Conservation (phyloP, 2,888 invertebrate genomes). For the Amphimallon solstitiale region DNA sequence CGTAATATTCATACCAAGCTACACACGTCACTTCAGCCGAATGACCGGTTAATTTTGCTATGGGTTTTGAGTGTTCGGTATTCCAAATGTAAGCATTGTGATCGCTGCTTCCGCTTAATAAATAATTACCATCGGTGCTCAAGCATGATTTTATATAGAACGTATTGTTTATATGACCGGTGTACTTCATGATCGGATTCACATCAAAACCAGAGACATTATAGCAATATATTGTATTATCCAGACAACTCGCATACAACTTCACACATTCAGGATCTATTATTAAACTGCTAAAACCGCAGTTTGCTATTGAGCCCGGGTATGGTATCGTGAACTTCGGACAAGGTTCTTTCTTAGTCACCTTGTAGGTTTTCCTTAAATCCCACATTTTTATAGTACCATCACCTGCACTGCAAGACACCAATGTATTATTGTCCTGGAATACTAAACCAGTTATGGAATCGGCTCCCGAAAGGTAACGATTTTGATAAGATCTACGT, state of each 20-base stretch:
- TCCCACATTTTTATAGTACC: conserved; percentile 89
- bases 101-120: conserved; percentile 91
- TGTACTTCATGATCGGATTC: conserved; percentile 72
- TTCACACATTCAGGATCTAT: conserved; percentile 75
- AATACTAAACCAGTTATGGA: conserved; percentile 87
- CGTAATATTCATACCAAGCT: conserved; percentile 75
- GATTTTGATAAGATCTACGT: conserved; percentile 54
- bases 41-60: conserved; percentile 79
- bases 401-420: conserved; percentile 89
- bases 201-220: conserved; percentile 77
- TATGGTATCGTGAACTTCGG: conserved; percentile 80
- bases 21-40: conserved; percentile 88
- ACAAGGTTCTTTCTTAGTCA: conserved; percentile 73
- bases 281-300: conserved; percentile 81
- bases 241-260: conserved; percentile 88
- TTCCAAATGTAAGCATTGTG: conserved; percentile 89
- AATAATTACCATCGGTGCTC: conserved; percentile 82
- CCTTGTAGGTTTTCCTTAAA: conserved; percentile 80
- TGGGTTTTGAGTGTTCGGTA: conserved; percentile 71
- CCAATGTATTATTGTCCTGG: conserved; percentile 79
- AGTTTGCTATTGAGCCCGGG: conserved; percentile 74
- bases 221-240: conserved; percentile 86
- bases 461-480: conserved; percentile 67
- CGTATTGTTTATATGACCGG: conserved; percentile 81
- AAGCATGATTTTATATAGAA: conserved; percentile 88